Base-by-base conservation (phyloP, 2,888 invertebrate species). In the Acanthopleura granulata region DNA sequence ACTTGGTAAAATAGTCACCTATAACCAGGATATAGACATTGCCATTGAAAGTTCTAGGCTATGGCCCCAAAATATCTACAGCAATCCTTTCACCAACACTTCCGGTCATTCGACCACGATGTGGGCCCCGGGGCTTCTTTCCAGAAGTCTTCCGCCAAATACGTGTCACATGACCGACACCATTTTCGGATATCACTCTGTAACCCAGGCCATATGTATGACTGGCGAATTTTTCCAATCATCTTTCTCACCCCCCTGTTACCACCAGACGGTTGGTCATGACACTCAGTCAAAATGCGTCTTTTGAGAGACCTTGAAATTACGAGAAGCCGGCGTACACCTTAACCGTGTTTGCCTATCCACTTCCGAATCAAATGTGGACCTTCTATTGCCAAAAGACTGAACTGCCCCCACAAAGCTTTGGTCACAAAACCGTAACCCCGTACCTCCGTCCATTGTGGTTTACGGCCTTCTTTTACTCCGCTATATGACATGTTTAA, bases 1-100 rank as follows among this genome's bases (percentile, higher is more conserved):
- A 78, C 74, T 81, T 79, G n/a, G 78, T 75, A 75, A 79, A 81
- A 66, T 81, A 80, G 61, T 78, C 78, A 18, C 49, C 62, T n/a
- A 81, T 51, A 3, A 80, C 77, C 57, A 74, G 61, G 27, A 80
- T 75, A 66, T 81, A 77, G 27, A 62, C 66, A 57, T 80, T 75
- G 16, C 79, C 77, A 15, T 62, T 57, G 49, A 69, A 61, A 22
- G 77, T 78, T n/a, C 49, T 18, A 40, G 79, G 80, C 57, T 9
- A 22, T n/a, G 57, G 57, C 22, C 57, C 57, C 22, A 57, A 22
- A 57, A 57, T 57, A 57, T 57, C 57, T 57, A 57, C 57, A 22
- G 57, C 57, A 18, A 57, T 22, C 57, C 57, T 57, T 12, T 57
- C 57, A n/a, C 57, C 12, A 57, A 22, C 18, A 57, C 57, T 6